A percentile compares a stretch with the other conserved stretches of the same genome.
Evolutionary conservation across 2,888 invertebrate genomes (phyloP).

Genomic region (Parnassius apollo): DNA sequence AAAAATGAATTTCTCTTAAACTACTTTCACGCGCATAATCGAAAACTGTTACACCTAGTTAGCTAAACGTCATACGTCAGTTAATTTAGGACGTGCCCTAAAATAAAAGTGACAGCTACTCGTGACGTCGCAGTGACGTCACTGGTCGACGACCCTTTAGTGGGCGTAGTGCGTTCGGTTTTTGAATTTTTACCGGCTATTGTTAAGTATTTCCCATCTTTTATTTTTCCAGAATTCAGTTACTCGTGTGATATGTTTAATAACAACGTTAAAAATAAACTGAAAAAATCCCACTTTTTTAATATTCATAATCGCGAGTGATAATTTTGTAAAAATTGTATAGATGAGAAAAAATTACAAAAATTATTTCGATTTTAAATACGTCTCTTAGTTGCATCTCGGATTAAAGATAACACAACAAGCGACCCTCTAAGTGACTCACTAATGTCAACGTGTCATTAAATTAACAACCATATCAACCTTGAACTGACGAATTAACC

Average conservation of each 20-base stretch:
- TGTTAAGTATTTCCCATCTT: slow-evolving; percentile 9
- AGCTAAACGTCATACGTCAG: slow-evolving; percentile 33
- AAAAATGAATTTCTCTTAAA: no score
- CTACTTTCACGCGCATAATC: no score
- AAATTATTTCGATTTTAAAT: no score
- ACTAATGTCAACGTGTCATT: slow-evolving; percentile 41
- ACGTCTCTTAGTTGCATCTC: no score
- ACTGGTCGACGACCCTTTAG: slow-evolving; percentile 52
- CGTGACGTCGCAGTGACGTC: slow-evolving; percentile 58
- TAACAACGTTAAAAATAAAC: no score
- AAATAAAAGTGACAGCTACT: slow-evolving; percentile 65
- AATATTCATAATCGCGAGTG: no score
- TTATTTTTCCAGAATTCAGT: background rate
- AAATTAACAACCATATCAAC: slow-evolving; percentile 40
- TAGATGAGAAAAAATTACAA: no score
- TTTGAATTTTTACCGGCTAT: slow-evolving; percentile 20
- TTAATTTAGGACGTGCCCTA: slow-evolving; percentile 51
- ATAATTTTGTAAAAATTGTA: no score
- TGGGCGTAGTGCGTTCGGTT: slow-evolving; percentile 25
- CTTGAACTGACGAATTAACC: slow-evolving; percentile 45
- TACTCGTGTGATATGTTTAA: no score
- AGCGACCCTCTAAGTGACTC: slow-evolving; percentile 14
- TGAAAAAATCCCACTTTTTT: no score
- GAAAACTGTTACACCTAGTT: no score
- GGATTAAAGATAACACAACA: background rate